Evolutionary conservation across 2,113 vertebrate species (phyloP), one percentile per base, ranked within the genome.

Genomic region (Sylvilagus bachmani): DNA sequence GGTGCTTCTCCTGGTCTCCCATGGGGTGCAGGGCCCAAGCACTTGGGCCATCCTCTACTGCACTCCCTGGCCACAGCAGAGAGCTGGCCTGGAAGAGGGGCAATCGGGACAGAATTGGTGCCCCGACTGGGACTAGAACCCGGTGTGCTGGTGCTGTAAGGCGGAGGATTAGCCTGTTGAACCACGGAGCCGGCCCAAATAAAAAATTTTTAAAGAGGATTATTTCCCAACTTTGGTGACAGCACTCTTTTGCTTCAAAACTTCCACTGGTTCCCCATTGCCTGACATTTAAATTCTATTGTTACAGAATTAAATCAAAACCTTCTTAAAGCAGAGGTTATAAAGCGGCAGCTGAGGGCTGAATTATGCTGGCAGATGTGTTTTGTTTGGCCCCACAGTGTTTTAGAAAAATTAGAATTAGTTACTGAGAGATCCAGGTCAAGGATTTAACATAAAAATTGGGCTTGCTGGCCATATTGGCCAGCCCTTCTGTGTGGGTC

Each of bases 201-300:
- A 44, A 44, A 44, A 44, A 44, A 44, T 19, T 58, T 58, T 58
- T 58, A 17, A 86, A 73, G 73, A 10, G 3, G 49, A 66, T 14
- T 33, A 33, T 53, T 86, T 80, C 38, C 74, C 89, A 78, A 53
- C 81, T 61, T 13, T 67, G 19, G 4, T 24, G 24, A 74, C 67
- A 49, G 79, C 10, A 31, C 82, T 55, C 16, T 86, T 86, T 93
- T 55, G 70, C 58, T 93, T 81, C 73, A 95, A 93, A 94, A 51
- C 24, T 33, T 66, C 10, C 44, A 25, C 38, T 69, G 70, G n/a
- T 62, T 92, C 38, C 9, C 8, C 67, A 61, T 14, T 51, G 82
- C 55, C 70, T 74, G 62, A 91, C 61, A 67, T 87, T 58, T 80
- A 66, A 75, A 70, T 80, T 66, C 53, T 88, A 10, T 53, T 85